Conservation (phyloP, 1,140 invertebrate species). For the Homalodisca vitripennis region DNA sequence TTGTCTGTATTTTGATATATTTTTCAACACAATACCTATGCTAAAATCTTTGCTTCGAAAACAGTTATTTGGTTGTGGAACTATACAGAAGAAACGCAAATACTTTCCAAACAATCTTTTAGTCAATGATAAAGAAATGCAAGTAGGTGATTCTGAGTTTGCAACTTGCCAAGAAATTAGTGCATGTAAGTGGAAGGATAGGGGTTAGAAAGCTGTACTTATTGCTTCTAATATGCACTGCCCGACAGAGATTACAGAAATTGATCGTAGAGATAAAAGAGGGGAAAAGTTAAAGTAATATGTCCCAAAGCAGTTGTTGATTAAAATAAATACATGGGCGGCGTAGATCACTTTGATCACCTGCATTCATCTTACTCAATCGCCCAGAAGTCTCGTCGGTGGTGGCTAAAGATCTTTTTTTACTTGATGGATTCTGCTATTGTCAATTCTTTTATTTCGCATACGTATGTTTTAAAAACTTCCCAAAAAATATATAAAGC, state of each 20-base stretch:
- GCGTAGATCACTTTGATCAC: no score
- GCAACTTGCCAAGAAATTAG: no score
- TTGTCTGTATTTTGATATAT: no score
- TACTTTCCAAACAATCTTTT: neutral
- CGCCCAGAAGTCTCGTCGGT: conserved; percentile 24
- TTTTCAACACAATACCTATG: no score
- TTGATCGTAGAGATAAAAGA: conserved; percentile 15
- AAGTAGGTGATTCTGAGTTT: no score
- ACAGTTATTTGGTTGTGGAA: neutral
- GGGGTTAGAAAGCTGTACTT: neutral
- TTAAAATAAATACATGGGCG: conserved; percentile 32
- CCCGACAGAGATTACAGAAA: neutral
- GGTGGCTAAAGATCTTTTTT: conserved; percentile 32
- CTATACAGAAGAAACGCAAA: neutral
- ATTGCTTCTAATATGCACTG: conserved; percentile 22
- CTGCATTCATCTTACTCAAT: conserved; percentile 20
- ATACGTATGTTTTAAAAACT: conserved; percentile 12
- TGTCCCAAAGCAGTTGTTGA: conserved; percentile 18
- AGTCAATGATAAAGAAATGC: no score
- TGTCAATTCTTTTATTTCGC: conserved; percentile 25
- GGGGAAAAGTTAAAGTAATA: conserved; percentile 11
- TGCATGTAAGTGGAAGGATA: neutral
- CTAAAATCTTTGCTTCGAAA: neutral
- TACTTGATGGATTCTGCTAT: conserved; percentile 28
- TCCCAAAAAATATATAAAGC: no score